phyloP scores from a whole-genome alignment of 2,888 invertebrate species.

The Oligia fasciuncula region DNA sequence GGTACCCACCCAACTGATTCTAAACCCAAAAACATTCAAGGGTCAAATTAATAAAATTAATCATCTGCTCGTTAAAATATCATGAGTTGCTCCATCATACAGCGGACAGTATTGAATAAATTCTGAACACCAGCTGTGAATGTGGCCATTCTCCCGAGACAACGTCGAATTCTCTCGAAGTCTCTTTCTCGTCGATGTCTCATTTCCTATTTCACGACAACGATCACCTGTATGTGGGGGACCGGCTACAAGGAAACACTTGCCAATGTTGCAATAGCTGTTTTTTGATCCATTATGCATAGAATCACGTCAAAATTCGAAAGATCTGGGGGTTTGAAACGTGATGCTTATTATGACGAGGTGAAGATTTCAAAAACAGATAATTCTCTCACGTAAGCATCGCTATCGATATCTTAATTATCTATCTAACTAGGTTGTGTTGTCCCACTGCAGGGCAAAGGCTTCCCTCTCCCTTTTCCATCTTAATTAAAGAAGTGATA shows the following conservation, averaged over 20 bases:
- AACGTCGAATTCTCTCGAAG: no score
- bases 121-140: slow-evolving; percentile 57
- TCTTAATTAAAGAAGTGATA: background rate
- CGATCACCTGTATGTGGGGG: slow-evolving; percentile 41
- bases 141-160: slow-evolving; percentile 45
- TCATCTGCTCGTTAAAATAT: slow-evolving; percentile 51
- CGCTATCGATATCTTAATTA: background rate
- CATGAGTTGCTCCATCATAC: slow-evolving; percentile 24
- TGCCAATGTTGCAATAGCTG: slow-evolving; percentile 13
- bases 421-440: background rate
- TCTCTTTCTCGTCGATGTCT: no score
- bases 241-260: slow-evolving; percentile 1
- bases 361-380: background rate
- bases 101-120: slow-evolving; percentile 42
- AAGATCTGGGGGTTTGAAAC: background rate
- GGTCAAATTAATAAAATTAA: slow-evolving; percentile 56
- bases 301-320: background rate
- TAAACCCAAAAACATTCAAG: slow-evolving; percentile 35
- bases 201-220: slow-evolving; percentile 55
- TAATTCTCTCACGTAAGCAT: background rate
- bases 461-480: background rate
- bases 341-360: background rate
- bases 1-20: slow-evolving; percentile 15
- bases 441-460: background rate
- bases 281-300: background rate